Conservation (phyloP, 1,140 invertebrate genomes). For the Brachionus koreanus region DNA sequence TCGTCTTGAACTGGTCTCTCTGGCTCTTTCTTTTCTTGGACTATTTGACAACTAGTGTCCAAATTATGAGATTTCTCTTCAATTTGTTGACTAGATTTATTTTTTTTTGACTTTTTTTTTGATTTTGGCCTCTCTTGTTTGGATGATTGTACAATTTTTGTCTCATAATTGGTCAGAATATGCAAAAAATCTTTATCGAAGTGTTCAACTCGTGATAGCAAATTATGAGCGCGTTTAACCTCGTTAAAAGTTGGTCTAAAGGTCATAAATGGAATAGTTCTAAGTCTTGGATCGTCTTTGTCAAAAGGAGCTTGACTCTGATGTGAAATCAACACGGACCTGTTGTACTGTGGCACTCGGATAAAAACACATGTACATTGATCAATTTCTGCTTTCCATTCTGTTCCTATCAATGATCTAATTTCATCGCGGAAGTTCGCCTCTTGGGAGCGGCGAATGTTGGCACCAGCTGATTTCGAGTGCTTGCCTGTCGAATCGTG, state of each 20-base stretch:
- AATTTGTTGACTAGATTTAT: background rate
- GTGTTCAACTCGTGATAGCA: conserved; percentile 69
- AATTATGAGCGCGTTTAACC: conserved; percentile 70
- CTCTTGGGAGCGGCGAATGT: conserved; percentile 65
- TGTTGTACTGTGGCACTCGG: conserved; percentile 71
- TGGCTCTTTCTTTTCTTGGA: background rate
- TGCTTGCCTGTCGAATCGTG: conserved; percentile 67
- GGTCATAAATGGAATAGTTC: conserved; percentile 76
- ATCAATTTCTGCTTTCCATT: conserved; percentile 47
- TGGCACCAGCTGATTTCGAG: conserved; percentile 73
- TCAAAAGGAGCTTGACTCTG: conserved; percentile 66
- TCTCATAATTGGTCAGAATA: background rate
- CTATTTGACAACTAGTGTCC: background rate
- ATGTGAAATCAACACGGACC: conserved; percentile 50
- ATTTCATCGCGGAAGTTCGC: conserved; percentile 64
- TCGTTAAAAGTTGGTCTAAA: conserved; percentile 75
- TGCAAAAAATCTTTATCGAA: conserved; percentile 62
- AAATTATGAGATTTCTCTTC: background rate
- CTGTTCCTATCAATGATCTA: background rate
- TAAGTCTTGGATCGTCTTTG: conserved; percentile 66
- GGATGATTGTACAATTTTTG: background rate
- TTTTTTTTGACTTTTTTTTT: conserved; percentile 10
- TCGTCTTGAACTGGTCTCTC: background rate
- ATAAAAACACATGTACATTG: conserved; percentile 73
- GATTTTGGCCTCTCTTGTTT: background rate